phyloP scores from a whole-genome alignment of 2,113 vertebrate species.

The Oreochromis spilurus region DNA sequence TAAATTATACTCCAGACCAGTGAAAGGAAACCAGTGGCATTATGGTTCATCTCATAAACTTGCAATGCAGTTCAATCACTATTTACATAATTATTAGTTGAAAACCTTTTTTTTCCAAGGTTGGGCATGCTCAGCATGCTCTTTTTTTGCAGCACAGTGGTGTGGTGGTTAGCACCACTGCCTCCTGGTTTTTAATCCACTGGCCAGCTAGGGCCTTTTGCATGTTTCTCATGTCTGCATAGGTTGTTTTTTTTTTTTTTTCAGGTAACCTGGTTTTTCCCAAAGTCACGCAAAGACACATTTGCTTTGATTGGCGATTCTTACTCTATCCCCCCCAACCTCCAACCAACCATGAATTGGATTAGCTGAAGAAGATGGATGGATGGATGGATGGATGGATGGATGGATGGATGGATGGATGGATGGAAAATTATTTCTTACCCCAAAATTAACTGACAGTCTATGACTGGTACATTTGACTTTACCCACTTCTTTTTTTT shows the following conservation, averaged over 20 bases:
- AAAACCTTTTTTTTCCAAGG: background rate
- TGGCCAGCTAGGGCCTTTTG: background rate
- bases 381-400: background rate
- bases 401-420: background rate
- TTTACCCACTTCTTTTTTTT: background rate
- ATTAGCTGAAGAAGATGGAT: background rate
- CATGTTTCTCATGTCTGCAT: background rate
- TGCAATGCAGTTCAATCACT: background rate
- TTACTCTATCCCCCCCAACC: fast-evolving
- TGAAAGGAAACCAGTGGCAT: background rate
- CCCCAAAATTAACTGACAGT: background rate
- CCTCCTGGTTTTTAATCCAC: background rate
- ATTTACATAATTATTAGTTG: background rate
- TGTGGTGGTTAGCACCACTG: background rate
- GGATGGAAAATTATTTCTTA: background rate
- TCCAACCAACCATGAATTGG: background rate
- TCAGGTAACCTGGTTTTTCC: background rate
- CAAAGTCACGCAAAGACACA: background rate
- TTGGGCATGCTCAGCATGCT: background rate
- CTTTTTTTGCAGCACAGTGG: background rate
- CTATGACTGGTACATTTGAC: background rate
- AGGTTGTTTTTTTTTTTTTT: fast-evolving
- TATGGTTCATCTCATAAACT: background rate
- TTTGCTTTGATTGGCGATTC: background rate
- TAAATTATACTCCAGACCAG: background rate